phyloP scores from a whole-genome alignment of 2,113 vertebrate species.

The Oryzias javanicus region DNA sequence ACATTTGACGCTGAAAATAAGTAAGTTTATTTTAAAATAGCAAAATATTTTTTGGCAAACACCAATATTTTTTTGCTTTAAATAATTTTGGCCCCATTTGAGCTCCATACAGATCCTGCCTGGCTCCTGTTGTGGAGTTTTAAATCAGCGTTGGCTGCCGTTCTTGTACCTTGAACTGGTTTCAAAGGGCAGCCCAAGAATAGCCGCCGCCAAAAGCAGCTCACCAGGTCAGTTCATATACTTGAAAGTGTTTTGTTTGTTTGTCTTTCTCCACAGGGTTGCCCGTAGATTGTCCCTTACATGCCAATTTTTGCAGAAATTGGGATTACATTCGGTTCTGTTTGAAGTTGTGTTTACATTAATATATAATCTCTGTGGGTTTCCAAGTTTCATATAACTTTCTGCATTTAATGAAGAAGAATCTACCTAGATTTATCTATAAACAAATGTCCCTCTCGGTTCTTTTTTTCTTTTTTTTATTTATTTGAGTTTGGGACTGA shows the following conservation, averaged over 20 bases:
- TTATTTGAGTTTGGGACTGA: slow-evolving; percentile 76
- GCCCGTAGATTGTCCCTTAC: slow-evolving; percentile 72
- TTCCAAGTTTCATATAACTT: slow-evolving; percentile 55
- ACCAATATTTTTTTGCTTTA: no score
- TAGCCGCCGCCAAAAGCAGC: slow-evolving; percentile 21
- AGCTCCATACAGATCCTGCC: slow-evolving; percentile 18
- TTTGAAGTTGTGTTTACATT: slow-evolving; percentile 78
- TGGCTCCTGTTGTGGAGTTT: slow-evolving; percentile 13
- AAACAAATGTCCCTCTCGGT: slow-evolving; percentile 48
- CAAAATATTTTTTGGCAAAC: no score
- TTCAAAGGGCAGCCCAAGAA: slow-evolving; percentile 14
- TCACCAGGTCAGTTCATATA: slow-evolving; percentile 40
- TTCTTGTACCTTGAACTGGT: slow-evolving; percentile 10
- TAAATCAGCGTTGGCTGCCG: slow-evolving; percentile 7
- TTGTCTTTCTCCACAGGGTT: slow-evolving; percentile 68
- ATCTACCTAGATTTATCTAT: slow-evolving; percentile 76
- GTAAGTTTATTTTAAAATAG: no score
- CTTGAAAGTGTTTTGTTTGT: slow-evolving; percentile 61
- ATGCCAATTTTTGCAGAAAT: slow-evolving; percentile 7
- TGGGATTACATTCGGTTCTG: slow-evolving; percentile 49
- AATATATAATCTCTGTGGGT: slow-evolving; percentile 64
- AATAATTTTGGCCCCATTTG: no score
- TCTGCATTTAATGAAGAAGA: slow-evolving; percentile 63
- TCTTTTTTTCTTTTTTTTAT: slow-evolving; percentile 71
- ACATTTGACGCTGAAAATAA: no score